Conservation (phyloP, 2,888 invertebrate species). For the Erebia palarica region DNA sequence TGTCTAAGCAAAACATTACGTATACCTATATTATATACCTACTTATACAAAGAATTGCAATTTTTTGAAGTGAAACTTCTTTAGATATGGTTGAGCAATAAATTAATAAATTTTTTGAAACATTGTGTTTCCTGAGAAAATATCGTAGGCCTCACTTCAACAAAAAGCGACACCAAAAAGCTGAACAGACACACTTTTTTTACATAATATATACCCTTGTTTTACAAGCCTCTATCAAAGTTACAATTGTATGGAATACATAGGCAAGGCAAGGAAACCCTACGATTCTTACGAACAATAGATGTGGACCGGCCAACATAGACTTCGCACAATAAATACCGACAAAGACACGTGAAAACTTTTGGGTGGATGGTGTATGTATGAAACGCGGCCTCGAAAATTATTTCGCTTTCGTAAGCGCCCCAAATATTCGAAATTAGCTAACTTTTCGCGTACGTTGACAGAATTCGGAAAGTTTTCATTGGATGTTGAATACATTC, state of each 20-base stretch:
- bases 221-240: not conserved
- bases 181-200: no score
- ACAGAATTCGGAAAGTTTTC: conserved; percentile 26
- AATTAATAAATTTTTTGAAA: no score
- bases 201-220: no score
- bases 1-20: no score
- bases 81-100: no score
- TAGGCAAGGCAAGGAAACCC: conserved; percentile 1
- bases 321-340: conserved; percentile 35
- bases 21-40: no score
- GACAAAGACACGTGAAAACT: conserved; percentile 40
- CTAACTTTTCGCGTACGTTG: conserved; percentile 36
- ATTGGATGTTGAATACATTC: conserved; percentile 26
- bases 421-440: conserved; percentile 33
- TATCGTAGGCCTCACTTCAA: no score
- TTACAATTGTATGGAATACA: not conserved
- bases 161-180: no score
- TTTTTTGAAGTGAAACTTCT: no score
- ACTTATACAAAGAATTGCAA: no score
- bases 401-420: conserved; percentile 32
- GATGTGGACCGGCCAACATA: conserved; percentile 25
- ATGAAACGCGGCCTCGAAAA: conserved; percentile 34
- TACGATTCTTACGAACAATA: conserved; percentile 31
- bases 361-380: conserved; percentile 31
- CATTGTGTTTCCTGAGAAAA: no score